Base-by-base conservation (phyloP, 2,797 vertebrate genomes). In the Gymnothorax reevesii region DNA sequence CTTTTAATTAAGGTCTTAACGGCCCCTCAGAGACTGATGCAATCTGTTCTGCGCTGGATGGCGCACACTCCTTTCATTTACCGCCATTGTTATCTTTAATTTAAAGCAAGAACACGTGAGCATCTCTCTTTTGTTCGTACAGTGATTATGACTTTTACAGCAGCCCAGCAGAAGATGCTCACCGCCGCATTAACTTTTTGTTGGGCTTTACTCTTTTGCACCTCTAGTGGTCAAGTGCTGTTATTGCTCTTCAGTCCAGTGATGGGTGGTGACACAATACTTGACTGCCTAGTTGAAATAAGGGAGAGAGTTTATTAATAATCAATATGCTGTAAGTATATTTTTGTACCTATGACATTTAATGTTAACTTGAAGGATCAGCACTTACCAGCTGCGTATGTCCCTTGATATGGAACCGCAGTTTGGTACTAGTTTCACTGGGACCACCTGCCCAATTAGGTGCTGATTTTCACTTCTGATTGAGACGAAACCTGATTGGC, bases 1-100 rank as follows among this genome's bases (percentile, higher is more conserved):
- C 88, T 88, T 94, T 71, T 94, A 93, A 94, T 94, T 93, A 93
- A 88, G 89, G 89, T 88, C 89, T 89, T 87, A 89, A 88, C 88
- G 84, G 92, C 92, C 92, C 90, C 87, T 88, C 82, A 17, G 80
- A 59, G 80, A 82, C 9, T 0, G 20, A 3, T 25, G 22, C 22
- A 84, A 90, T 59, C 55, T 33, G 54, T 10, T 82, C 4, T 2
- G 52, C 57, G 54, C 79, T n/a, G 80, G 54, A 57, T 33, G 10
- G 75, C 17, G 3, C 6, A 5, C 75, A 54, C 75, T 54, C 17
- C 7, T 27, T 79, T 79, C 15, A 55, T 79, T 52, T 10, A 79
- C 15, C 1, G 75, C 75, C 49, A n/a, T 55, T 55, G 75, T 79
- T 55, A 55, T 15, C 2, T 79, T 79, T 79, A 79, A n/a, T 79